Evolutionary conservation across 2,888 invertebrate species (phyloP).

Genomic region (Sthenelais limicola): DNA sequence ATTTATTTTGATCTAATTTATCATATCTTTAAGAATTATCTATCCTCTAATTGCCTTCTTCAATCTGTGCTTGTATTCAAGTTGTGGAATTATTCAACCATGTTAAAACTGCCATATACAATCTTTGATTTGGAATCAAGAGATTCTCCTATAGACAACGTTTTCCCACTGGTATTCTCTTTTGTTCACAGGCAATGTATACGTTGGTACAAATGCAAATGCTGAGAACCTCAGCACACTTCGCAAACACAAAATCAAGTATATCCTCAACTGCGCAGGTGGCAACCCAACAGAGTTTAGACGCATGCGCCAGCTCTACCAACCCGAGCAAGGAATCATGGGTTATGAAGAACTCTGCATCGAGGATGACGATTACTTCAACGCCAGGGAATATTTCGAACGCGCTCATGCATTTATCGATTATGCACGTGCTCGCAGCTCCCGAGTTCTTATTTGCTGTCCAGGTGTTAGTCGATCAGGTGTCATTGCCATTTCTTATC

Average conservation of each 20-base stretch:
- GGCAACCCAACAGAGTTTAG: conserved; percentile 34
- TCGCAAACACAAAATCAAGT: conserved; percentile 37
- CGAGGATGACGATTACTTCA: conserved; percentile 46
- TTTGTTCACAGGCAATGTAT: conserved; percentile 43
- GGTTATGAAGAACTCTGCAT: conserved; percentile 45
- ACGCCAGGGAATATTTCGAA: conserved; percentile 27
- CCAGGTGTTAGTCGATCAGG: conserved; percentile 48
- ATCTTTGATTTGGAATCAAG: too few species aligned
- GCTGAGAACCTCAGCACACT: conserved; percentile 49
- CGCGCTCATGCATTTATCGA: conserved; percentile 47
- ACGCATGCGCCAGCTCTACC: conserved; percentile 39
- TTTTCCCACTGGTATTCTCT: too few species aligned
- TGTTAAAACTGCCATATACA: too few species aligned
- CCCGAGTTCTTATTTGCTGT: conserved; percentile 46
- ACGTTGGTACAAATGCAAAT: conserved; percentile 48
- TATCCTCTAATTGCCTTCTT: too few species aligned
- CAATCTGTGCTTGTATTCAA: too few species aligned
- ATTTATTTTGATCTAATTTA: too few species aligned
- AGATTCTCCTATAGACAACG: too few species aligned
- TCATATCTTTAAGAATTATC: too few species aligned
- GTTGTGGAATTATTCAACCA: too few species aligned
- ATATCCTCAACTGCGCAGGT: conserved; percentile 49
- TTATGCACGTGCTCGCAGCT: conserved; percentile 32
- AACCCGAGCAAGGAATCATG: conserved; percentile 39
- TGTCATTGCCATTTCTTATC: conserved; percentile 47